phyloP scores from a whole-genome alignment of 2,113 vertebrate species.

The Albula glossodonta region DNA sequence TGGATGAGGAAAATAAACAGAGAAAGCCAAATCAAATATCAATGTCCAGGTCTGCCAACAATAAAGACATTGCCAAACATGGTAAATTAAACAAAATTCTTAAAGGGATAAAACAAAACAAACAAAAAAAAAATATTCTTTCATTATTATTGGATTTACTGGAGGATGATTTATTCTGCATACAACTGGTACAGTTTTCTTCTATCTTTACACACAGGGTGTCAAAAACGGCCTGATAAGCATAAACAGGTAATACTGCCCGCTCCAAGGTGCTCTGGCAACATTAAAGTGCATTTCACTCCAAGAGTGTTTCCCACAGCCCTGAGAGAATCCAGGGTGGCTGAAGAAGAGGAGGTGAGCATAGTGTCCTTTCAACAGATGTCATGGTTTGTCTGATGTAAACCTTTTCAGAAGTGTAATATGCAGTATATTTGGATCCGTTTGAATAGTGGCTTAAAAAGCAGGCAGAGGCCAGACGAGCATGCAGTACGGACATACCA shows the following conservation, averaged over 20 bases:
- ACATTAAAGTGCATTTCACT: conserved; percentile 82
- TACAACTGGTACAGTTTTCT: conserved; percentile 46
- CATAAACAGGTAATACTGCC: conserved; percentile 63
- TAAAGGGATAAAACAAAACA: not conserved
- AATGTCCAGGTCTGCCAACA: conserved; percentile 53
- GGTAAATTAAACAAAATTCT: conserved; percentile 32
- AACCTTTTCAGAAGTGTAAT: not conserved
- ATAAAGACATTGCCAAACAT: conserved; percentile 23
- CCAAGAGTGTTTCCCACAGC: conserved; percentile 88
- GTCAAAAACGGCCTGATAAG: conserved; percentile 41
- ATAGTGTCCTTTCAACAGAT: not conserved
- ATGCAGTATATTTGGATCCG: not conserved
- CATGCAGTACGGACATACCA: conserved; percentile 63
- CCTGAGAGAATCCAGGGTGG: conserved; percentile 80
- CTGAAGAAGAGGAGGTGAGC: conserved; percentile 87
- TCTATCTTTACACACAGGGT: conserved; percentile 53
- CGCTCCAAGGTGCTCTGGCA: conserved; percentile 75
- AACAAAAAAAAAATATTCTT: not conserved
- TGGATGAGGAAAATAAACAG: conserved; percentile 39
- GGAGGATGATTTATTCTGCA: not conserved
- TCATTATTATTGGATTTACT: not conserved
- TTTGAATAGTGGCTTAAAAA: conserved; percentile 83
- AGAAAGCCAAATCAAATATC: not conserved
- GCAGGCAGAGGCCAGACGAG: conserved; percentile 81
- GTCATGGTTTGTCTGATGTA: not conserved